Evolutionary conservation across 2,113 vertebrate genomes (phyloP).

Genomic region (Acrocephalus arundinaceus): DNA sequence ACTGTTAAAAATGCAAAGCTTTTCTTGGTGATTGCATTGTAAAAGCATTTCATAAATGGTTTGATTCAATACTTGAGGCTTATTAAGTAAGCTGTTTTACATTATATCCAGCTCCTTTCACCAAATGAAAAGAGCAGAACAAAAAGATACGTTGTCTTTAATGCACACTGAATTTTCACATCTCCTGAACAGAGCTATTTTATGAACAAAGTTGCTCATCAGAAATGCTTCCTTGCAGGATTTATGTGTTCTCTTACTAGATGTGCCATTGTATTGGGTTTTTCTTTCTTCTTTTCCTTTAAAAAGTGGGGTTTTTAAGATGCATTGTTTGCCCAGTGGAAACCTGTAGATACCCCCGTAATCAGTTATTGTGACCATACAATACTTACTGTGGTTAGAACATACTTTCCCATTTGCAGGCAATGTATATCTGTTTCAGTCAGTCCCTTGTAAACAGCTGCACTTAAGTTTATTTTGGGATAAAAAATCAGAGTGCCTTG

Average conservation of each 20-base stretch:
- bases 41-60: not conserved
- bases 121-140: not conserved
- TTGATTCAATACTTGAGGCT: not conserved
- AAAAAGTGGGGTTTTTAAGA: slow-evolving; percentile 2
- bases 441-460: not conserved
- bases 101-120: not conserved
- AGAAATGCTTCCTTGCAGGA: not conserved
- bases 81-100: not conserved
- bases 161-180: not conserved
- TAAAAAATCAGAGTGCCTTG: not conserved
- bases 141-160: not conserved
- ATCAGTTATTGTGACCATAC: not conserved
- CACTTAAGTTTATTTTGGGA: slow-evolving; percentile 8
- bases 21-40: not conserved
- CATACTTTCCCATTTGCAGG: not conserved
- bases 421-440: not conserved
- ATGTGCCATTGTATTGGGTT: not conserved
- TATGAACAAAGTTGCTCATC: not conserved
- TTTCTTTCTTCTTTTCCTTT: not conserved
- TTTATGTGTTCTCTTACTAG: slow-evolving; percentile 5
- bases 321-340: not conserved
- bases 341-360: not conserved
- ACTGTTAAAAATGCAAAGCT: slow-evolving; percentile 17
- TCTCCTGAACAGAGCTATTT: not conserved
- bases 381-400: not conserved